Base-by-base conservation (phyloP, 1,140 invertebrate species). In the Papilio polytes region DNA sequence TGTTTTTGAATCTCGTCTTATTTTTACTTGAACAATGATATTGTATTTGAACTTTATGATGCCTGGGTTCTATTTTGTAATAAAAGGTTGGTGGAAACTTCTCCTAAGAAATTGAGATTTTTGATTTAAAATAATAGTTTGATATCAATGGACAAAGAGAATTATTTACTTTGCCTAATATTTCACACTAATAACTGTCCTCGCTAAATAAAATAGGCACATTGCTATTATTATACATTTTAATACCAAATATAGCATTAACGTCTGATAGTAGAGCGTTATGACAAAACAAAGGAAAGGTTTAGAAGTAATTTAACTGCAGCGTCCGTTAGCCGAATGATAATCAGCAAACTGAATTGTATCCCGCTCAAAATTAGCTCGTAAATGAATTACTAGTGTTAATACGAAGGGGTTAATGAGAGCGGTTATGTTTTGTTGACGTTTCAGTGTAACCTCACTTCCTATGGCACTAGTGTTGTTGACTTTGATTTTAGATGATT, bases 331-430 rank as follows among this genome's bases (percentile, higher is more conserved):
- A 7, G 3, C 12, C 13, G 26, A 70, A 70, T 70, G 36, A 70
- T 70, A 70, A 70, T 70, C 63, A 70, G 63, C 63, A 70, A 70
- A 70, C 26, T 70, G 63, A 36, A 70, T 70, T 70, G 63, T 31
- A 70, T 70, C 26, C 26, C 26, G 63, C 15, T 70, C 31, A 70
- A 70, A 70, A 70, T 70, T 70, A 70, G 63, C 63, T 70, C 63
- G 63, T 70, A 70, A 70, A 31, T 70, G 63, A 70, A 70, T 70
- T 31, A 70, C 63, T 70, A 70, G 63, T 70, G 63, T 70, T 70
- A 66, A 66, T 66, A 36, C 63, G 26, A 70, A 70, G 63, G 59
- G 10, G 63, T 70, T 70, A 70, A 70, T 70, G 63, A 70, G 63
- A 70, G 63, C 63, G 63, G 63, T 70, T 31, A 70, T 70, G 63